phyloP scores from a whole-genome alignment of 1,140 invertebrate species.

The Drosophila ohnishii region DNA sequence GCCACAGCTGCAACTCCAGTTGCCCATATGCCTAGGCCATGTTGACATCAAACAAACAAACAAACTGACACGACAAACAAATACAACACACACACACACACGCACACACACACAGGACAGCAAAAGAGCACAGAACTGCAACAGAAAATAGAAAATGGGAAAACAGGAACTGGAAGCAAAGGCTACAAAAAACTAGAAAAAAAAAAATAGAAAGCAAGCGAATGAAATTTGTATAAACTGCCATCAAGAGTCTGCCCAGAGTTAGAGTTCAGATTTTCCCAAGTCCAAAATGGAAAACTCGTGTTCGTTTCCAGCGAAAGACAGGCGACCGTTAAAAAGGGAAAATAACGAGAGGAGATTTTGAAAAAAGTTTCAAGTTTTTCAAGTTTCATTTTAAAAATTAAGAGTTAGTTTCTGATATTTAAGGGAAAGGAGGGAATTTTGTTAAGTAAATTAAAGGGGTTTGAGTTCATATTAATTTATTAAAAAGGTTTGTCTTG shows the following conservation, averaged over 20 bases:
- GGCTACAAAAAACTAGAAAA: constrained; percentile 7
- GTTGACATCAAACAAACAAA: constrained; percentile 77
- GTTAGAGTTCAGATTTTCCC: constrained; percentile 13
- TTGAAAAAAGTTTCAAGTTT: constrained; percentile 1
- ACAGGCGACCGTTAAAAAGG: neutral
- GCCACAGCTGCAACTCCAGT: constrained; percentile 22
- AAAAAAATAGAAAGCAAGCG: neutral
- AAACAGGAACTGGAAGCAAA: constrained; percentile 10
- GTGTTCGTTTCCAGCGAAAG: constrained; percentile 14
- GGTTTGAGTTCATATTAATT: neutral
- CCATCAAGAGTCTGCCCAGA: constrained; percentile 19
- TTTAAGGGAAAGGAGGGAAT: neutral
- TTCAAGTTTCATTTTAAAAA: constrained; percentile 5
- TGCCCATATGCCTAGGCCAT: constrained; percentile 63
- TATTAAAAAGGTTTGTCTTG: neutral
- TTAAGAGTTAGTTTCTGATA: neutral
- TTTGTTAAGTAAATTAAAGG: neutral
- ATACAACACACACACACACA: constrained; percentile 43
- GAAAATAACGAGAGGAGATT: neutral
- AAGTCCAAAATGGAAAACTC: constrained; percentile 39
- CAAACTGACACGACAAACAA: constrained; percentile 63
- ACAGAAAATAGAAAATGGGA: constrained; percentile 29
- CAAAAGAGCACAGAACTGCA: constrained; percentile 62
- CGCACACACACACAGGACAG: constrained; percentile 38
- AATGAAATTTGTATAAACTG: constrained; percentile 63